Percentiles rank a stretch among this genome's conserved stretches.
These are phyloP conservation scores for Drosophila mulleri DNA, from an alignment of 2,888 invertebrate genomes.

Conservation along the genomic window DNA sequence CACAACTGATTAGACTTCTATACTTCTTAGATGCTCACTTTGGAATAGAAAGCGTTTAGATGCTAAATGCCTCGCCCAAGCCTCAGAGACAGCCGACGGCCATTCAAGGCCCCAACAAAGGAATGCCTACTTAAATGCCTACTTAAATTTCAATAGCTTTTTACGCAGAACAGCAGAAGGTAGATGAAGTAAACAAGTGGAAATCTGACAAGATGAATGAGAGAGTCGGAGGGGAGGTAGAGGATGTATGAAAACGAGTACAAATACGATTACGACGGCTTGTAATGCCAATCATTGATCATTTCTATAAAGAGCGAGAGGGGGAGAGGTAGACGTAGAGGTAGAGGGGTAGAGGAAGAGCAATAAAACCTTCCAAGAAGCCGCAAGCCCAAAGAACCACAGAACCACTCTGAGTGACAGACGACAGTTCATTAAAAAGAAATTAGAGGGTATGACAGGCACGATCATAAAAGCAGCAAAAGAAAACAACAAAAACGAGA, in stretches of 20 bases:
- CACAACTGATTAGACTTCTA: background rate
- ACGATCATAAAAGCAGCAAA: slow-evolving; percentile 30
- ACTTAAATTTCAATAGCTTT: slow-evolving; percentile 60
- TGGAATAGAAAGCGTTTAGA: slow-evolving; percentile 48
- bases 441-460: slow-evolving; percentile 48
- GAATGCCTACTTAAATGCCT: slow-evolving; percentile 40
- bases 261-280: slow-evolving; percentile 44
- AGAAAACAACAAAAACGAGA: background rate
- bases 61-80: slow-evolving; percentile 34
- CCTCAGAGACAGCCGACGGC: slow-evolving; percentile 5
- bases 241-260: slow-evolving; percentile 2
- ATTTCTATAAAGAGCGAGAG: slow-evolving; percentile 9
- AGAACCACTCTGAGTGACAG: slow-evolving; percentile 35
- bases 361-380: slow-evolving; percentile 43
- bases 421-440: slow-evolving; percentile 65
- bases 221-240: background rate
- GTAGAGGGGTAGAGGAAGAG: background rate
- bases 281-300: slow-evolving; percentile 61
- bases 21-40: slow-evolving; percentile 17
- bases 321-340: background rate
- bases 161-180: slow-evolving; percentile 31
- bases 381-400: background rate
- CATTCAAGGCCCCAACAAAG: slow-evolving; percentile 48
- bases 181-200: slow-evolving; percentile 18
- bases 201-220: slow-evolving; percentile 19